Conservation (phyloP, 1,140 invertebrate genomes). For the Hylaeus volcanicus region DNA sequence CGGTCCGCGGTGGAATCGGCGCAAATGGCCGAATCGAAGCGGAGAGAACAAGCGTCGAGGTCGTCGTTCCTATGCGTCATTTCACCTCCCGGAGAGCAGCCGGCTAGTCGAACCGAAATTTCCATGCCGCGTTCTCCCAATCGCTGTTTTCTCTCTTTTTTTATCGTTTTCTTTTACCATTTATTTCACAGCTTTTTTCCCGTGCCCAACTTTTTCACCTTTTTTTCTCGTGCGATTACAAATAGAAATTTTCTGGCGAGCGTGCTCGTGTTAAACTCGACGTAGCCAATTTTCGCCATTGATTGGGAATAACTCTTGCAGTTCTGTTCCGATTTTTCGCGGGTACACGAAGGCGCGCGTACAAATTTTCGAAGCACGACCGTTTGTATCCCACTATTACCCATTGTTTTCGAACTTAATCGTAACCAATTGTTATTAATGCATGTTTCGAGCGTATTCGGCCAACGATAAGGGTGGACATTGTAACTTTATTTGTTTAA, state of each 20-base stretch:
- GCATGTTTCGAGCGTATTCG: no score
- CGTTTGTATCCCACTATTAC: no score
- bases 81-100: constrained; percentile 32
- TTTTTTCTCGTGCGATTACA: constrained; percentile 39
- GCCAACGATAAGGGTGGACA: no score
- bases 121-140: constrained; percentile 25
- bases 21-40: constrained; percentile 44
- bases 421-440: no score
- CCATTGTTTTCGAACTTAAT: no score
- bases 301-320: constrained; percentile 27
- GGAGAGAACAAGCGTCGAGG: constrained; percentile 30
- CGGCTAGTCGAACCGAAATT: constrained; percentile 41
- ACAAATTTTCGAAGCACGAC: no score
- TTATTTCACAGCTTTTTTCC: neutral
- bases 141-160: neutral
- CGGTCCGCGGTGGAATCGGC: constrained; percentile 25
- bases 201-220: neutral
- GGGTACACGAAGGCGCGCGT: no score
- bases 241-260: constrained; percentile 38
- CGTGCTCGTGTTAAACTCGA: constrained; percentile 3
- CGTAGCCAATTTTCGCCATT: constrained; percentile 22
- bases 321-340: neutral
- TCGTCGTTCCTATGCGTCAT: constrained; percentile 50
- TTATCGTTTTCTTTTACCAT: neutral
- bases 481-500: no score